Conservation (phyloP, 2,113 vertebrate species). For the Passer domesticus region DNA sequence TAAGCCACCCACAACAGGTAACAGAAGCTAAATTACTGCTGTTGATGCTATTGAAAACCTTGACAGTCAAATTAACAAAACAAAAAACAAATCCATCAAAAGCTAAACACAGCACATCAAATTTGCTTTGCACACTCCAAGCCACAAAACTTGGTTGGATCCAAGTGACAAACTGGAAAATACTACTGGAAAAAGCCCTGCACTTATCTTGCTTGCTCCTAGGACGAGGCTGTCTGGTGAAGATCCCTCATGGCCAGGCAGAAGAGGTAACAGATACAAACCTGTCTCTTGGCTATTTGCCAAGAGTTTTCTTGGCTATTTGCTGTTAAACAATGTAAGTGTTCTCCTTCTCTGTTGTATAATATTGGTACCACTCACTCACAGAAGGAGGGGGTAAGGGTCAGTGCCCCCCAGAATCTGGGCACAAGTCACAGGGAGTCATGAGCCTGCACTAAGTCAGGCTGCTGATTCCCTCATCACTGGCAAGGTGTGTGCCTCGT, state of each 20-base stretch:
- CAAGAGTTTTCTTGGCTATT: not conserved
- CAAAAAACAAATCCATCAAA: slow-evolving; percentile 3
- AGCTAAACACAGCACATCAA: not conserved
- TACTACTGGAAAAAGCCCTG: not conserved
- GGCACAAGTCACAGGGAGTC: not conserved
- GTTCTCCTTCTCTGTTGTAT: not conserved
- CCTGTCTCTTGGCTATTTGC: not conserved
- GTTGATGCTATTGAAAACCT: slow-evolving; percentile 15
- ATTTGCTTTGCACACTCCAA: not conserved
- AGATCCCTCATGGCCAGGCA: not conserved
- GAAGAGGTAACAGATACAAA: not conserved
- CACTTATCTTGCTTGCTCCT: fast-evolving
- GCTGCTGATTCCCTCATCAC: not conserved
- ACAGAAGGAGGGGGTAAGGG: not conserved
- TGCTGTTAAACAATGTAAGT: not conserved
- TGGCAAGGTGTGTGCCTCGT: not conserved
- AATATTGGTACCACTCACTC: not conserved
- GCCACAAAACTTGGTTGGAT: not conserved
- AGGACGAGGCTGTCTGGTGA: not conserved
- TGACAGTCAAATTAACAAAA: slow-evolving; percentile 46
- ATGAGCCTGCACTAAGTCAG: not conserved
- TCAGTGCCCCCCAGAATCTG: not conserved
- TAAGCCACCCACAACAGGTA: slow-evolving; percentile 64
- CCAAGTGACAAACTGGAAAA: not conserved
- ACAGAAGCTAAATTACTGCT: slow-evolving; percentile 35